Conservation (phyloP, 2,113 vertebrate genomes). For the Cichladusa arquata region DNA sequence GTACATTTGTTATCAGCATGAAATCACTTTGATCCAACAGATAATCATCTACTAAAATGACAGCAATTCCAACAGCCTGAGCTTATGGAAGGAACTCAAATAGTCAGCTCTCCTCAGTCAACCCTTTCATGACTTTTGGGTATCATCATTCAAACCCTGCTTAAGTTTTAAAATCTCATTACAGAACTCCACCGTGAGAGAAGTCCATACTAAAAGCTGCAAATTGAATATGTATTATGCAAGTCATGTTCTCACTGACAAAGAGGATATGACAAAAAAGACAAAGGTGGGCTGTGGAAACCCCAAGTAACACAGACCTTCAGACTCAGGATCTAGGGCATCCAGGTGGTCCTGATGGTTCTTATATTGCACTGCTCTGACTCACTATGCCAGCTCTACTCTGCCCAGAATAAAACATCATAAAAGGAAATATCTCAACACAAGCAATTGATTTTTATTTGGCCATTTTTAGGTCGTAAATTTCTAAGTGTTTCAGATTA, state of each 20-base stretch:
- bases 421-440: background rate
- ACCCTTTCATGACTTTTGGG: background rate
- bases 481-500: background rate
- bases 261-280: background rate
- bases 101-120: background rate
- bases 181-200: background rate
- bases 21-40: background rate
- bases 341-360: background rate
- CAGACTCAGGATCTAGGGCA: background rate
- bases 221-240: background rate
- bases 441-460: background rate
- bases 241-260: background rate
- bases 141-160: background rate
- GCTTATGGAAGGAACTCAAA: background rate
- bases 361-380: rapidly evolving
- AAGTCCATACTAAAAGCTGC: background rate
- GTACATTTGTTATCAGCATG: background rate
- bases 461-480: background rate
- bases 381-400: background rate
- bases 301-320: background rate
- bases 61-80: background rate
- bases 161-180: background rate
- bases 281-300: background rate
- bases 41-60: background rate
- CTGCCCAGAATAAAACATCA: background rate